Base-by-base conservation (phyloP, 2,797 vertebrate genomes). In the Sebastes nivosus region DNA sequence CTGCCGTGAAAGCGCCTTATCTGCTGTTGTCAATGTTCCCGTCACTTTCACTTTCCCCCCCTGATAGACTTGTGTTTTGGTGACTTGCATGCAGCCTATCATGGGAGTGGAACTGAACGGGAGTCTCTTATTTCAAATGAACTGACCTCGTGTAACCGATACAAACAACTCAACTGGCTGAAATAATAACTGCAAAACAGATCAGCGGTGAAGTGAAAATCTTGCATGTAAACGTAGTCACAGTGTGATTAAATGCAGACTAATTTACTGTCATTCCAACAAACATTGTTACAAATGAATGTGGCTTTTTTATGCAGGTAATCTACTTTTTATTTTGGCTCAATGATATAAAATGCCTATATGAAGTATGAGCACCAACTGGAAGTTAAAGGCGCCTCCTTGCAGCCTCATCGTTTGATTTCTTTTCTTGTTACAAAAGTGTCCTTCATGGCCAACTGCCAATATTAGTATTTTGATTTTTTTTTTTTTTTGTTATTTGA, bases 391-490 rank as follows among this genome's bases (percentile, higher is more conserved):
- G 42, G 58, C 87, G 81, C 52, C 42, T 60, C 52, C 42, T 60
- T 60, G 42, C 34, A 65, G 73, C 67, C n/a, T 83, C 65, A 38
- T 24, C 20, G 14, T 75, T 81, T 77, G 25, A 88, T 67, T 79
- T 68, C 14, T 68, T 85, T 80, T 75, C 52, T 88, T 82, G 27
- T 76, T 79, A 85, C 61, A 3, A 72, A 93, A 90, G 88, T 94
- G 80, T 86, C 81, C 86, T 88, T 90, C 36, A 63, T 67, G 82
- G 85, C 81, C 71, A 67, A 89, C 81, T 93, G 89, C 91, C 88
- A 88, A 84, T 57, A 82, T n/a, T 30, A 80, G 59, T 77, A 57
- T 88, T 89, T 89, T 52, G 42, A 60, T 71, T 82, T 87, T 18
- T 13, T 88, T 38, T 27, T 25, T 38, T 46, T 73, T 91, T 75